Conservation (phyloP, 92 coral and sea anemone genomes). For the Epizoanthus illoricatus region DNA sequence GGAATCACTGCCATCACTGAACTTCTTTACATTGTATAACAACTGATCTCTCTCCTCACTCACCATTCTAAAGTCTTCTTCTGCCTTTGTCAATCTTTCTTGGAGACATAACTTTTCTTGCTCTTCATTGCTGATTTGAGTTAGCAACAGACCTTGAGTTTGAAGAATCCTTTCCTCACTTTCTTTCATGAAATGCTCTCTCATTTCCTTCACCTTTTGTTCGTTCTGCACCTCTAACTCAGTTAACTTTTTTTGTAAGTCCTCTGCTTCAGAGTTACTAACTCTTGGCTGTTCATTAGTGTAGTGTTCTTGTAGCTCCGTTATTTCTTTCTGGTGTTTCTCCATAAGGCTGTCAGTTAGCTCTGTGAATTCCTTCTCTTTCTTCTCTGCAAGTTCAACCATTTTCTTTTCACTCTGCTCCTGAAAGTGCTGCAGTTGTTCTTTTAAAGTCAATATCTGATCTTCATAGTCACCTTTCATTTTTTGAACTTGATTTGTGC, state of each 20-base stretch:
- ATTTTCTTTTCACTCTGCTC: constrained; percentile 63
- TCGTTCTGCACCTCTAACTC: constrained; percentile 62
- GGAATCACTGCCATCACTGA: constrained; percentile 51
- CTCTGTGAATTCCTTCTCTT: constrained; percentile 71
- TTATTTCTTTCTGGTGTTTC: constrained; percentile 66
- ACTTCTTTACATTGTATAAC: constrained; percentile 57
- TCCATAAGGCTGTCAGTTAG: constrained; percentile 61
- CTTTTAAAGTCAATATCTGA: constrained; percentile 69
- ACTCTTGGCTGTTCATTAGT: constrained; percentile 30
- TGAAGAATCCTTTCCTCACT: constrained; percentile 82
- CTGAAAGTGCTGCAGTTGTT: constrained; percentile 56
- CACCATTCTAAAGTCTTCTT: constrained; percentile 62
- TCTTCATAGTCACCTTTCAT: constrained; percentile 59
- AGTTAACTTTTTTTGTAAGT: constrained; percentile 30
- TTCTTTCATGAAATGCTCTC: constrained; percentile 62
- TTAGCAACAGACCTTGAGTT: constrained; percentile 61
- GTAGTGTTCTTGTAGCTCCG: constrained; percentile 55
- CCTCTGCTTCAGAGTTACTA: constrained; percentile 25
- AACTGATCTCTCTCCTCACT: constrained; percentile 71
- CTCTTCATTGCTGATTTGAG: constrained; percentile 70
- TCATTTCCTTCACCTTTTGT: constrained; percentile 58
- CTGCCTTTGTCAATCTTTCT: constrained; percentile 53
- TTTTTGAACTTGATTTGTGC: constrained; percentile 42
- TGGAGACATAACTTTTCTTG: constrained; percentile 66
- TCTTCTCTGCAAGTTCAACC: constrained; percentile 53